Conservation (phyloP, 2,113 vertebrate species). For the Columbina picui region DNA sequence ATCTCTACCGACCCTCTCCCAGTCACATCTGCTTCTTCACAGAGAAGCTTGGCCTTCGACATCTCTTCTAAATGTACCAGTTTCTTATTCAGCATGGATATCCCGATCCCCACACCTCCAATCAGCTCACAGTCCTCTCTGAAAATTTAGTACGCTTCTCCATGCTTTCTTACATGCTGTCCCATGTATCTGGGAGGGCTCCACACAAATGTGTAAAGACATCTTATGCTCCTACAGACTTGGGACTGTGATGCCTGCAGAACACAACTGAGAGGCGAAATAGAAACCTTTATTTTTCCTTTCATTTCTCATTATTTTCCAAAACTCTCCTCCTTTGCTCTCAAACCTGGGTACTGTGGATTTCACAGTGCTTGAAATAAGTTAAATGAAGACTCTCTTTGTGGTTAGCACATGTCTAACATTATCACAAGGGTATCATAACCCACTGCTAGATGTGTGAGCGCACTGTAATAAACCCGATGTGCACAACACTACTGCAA, state of each 20-base stretch:
- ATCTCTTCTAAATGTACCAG: background rate
- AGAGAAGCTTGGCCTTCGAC: background rate
- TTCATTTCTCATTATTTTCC: background rate
- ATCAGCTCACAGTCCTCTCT: background rate
- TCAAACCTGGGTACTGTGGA: background rate
- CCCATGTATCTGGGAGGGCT: background rate
- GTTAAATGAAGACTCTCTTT: background rate
- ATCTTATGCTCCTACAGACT: background rate
- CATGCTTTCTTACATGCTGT: too few species aligned
- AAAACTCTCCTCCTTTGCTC: background rate
- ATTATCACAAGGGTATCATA: background rate
- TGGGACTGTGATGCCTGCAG: background rate
- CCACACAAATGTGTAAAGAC: background rate
- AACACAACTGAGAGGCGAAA: background rate
- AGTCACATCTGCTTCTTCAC: background rate
- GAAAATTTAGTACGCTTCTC: background rate
- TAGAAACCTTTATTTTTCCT: background rate
- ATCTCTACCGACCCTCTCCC: background rate
- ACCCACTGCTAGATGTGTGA: background rate
- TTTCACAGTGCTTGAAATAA: background rate
- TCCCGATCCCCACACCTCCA: background rate
- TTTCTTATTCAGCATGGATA: background rate
- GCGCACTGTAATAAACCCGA: fast-evolving
- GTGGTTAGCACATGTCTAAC: background rate
- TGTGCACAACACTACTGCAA: background rate